These are phyloP conservation scores for Calonectris borealis DNA, from an alignment of 2,113 vertebrate species.

Conservation along the genomic window DNA sequence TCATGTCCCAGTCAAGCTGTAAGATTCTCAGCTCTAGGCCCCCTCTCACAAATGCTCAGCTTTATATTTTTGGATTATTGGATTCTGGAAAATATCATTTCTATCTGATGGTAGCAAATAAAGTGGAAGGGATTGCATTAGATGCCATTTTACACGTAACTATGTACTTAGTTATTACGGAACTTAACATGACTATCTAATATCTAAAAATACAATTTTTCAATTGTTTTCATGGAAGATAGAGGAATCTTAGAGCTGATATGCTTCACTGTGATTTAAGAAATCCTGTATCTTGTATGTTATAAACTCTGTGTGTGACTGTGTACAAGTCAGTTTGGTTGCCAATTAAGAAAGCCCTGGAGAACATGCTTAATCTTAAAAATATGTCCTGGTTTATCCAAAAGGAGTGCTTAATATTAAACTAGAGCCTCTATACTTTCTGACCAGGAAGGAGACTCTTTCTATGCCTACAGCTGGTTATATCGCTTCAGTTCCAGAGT, in stretches of 20 bases:
- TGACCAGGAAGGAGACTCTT: not conserved
- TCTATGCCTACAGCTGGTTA: not conserved
- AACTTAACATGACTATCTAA: not conserved
- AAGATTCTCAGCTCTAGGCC: not conserved
- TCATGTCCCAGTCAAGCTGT: not conserved
- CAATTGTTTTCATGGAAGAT: not conserved
- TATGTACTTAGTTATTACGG: not conserved
- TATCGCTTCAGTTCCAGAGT: not conserved
- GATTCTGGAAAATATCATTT: not conserved
- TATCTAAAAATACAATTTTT: not conserved
- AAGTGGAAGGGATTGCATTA: not conserved
- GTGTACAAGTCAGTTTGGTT: not conserved
- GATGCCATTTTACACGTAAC: not conserved
- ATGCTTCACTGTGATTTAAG: not conserved
- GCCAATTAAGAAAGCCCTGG: not conserved
- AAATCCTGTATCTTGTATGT: not conserved
- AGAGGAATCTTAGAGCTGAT: not conserved
- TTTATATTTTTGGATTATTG: not conserved
- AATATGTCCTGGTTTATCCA: not conserved
- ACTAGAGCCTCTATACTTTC: not conserved
- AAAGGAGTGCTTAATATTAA: not conserved
- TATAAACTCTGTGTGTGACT: not conserved
- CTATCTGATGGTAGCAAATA: not conserved
- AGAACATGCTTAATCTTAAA: not conserved
- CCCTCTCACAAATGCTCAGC: not conserved